Conservation (phyloP, 2,888 invertebrate genomes). For the Dinocampus coccinellae region DNA sequence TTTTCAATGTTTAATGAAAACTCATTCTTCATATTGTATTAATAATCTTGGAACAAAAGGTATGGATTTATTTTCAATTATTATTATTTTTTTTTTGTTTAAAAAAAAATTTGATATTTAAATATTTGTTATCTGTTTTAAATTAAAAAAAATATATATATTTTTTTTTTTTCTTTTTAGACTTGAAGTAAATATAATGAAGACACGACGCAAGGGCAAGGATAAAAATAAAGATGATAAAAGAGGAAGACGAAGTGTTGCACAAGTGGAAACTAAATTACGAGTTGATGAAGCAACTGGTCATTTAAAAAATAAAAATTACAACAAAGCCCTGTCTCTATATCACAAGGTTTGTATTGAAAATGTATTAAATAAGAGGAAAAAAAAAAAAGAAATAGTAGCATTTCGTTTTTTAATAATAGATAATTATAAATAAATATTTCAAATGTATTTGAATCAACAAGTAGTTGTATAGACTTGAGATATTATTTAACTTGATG, state of each 20-base stretch:
- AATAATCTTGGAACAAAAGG: no score
- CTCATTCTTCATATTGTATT: no score
- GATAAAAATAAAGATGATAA: slow-evolving; percentile 32
- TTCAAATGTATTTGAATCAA: neutral
- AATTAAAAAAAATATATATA: neutral
- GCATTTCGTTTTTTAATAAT: no score
- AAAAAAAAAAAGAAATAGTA: no score
- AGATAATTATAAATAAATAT: neutral
- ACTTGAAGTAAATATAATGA: neutral
- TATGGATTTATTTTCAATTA: no score
- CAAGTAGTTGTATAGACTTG: neutral
- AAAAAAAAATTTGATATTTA: no score
- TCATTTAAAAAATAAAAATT: slow-evolving; percentile 82
- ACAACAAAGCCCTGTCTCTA: slow-evolving; percentile 78
- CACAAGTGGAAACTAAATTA: slow-evolving; percentile 73
- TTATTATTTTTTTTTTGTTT: no score
- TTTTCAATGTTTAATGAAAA: no score
- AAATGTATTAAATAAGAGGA: no score
- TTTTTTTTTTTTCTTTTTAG: neutral
- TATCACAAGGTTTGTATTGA: slow-evolving; percentile 77
- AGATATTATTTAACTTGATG: neutral
- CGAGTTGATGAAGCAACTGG: slow-evolving; percentile 83
- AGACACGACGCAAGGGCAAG: slow-evolving; percentile 24
- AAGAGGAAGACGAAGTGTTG: slow-evolving; percentile 40
- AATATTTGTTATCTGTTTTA: no score